These are phyloP conservation scores for Rhinolophus ferrumequinum DNA, from an alignment of 2,113 vertebrate genomes.

Conservation along the genomic window DNA sequence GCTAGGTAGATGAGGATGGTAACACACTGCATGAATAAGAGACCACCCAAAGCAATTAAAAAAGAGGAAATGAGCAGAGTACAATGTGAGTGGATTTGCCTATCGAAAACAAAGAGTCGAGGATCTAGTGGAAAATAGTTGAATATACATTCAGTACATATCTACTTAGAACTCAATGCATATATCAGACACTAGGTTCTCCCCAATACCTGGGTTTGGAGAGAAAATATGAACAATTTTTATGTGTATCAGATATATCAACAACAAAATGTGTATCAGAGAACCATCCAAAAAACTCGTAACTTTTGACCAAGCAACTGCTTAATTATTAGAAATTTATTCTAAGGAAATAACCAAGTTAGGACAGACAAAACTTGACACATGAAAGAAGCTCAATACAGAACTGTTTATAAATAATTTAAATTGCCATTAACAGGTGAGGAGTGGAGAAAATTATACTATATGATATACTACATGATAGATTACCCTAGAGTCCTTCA, in stretches of 20 bases:
- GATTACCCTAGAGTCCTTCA: background rate
- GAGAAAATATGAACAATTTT: conserved; percentile 13
- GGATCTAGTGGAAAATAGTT: background rate
- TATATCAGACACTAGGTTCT: background rate
- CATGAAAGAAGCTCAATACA: background rate
- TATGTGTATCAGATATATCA: background rate
- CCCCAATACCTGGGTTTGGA: background rate
- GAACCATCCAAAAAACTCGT: background rate
- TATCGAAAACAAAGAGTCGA: background rate
- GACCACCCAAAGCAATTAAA: background rate
- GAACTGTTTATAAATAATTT: background rate
- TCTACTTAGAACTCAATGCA: background rate
- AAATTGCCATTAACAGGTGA: background rate
- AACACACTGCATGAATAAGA: background rate
- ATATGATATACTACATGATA: background rate
- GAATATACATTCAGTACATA: background rate
- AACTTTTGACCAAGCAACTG: background rate
- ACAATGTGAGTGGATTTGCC: background rate
- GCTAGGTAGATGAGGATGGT: background rate
- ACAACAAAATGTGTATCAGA: background rate
- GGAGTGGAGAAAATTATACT: background rate
- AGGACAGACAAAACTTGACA: conserved; percentile 17
- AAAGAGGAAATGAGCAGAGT: background rate
- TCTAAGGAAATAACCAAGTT: background rate
- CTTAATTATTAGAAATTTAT: conserved; percentile 44